Conservation (phyloP, 1,140 invertebrate genomes). For the Drepana arcuata region DNA sequence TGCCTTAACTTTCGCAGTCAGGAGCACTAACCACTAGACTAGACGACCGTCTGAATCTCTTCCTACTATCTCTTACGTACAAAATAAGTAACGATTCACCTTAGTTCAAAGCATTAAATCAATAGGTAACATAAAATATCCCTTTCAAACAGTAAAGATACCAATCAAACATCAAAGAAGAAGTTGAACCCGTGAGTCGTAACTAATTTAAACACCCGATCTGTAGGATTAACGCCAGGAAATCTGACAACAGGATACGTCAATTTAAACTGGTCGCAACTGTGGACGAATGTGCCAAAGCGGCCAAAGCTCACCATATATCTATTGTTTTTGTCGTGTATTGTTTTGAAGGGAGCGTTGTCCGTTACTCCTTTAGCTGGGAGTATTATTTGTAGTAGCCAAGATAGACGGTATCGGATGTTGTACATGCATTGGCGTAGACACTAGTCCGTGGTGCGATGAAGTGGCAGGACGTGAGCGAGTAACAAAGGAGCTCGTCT, state of each 20-base stretch:
- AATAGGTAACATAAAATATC: too few species aligned
- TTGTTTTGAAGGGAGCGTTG: conserved; percentile 3
- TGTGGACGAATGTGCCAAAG: conserved; percentile 20
- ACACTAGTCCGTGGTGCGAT: conserved; percentile 18
- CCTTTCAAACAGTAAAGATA: conserved; percentile 16
- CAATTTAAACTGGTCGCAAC: conserved; percentile 54
- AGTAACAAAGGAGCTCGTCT: conserved; percentile 62
- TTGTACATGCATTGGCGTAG: conserved; percentile 9
- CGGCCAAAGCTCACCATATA: conserved; percentile 17
- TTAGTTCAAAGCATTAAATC: too few species aligned
- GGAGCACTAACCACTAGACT: too few species aligned
- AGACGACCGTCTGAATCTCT: too few species aligned
- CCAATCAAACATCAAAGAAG: conserved; percentile 35
- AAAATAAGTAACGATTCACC: too few species aligned
- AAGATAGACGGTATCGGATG: conserved; percentile 19
- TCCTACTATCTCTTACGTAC: too few species aligned
- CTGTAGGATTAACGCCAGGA: conserved; percentile 47
- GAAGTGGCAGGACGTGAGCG: conserved; percentile 51
- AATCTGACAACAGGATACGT: conserved; percentile 59
- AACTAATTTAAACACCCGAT: conserved; percentile 40
- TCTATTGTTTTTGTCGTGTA: conserved; percentile 20
- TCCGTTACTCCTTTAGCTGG: conserved; percentile 15
- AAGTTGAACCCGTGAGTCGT: conserved; percentile 21
- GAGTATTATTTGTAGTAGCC: conserved; percentile 3
- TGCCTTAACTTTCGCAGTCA: too few species aligned